Base-by-base conservation (phyloP, 2,888 invertebrate species). In the Pristionchus japonicus region DNA sequence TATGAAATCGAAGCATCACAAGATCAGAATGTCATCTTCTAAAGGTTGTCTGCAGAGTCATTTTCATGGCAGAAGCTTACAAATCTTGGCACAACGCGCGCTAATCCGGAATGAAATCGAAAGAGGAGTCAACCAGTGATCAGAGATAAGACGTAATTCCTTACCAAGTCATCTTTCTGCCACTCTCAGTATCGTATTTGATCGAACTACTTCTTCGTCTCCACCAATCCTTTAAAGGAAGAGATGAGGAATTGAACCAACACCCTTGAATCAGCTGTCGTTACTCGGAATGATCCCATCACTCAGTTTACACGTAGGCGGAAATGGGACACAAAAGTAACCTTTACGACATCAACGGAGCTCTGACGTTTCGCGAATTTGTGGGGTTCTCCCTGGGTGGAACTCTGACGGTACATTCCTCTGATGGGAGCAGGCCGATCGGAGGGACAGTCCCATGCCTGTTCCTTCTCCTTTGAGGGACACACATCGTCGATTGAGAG, bases 381-480 rank as follows among this genome's bases (percentile, higher is more conserved):
- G 11, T n/a, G 74, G 23, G 74, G 74, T 34, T 74, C 74, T 15
- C 17, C 43, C 9, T 74, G 74, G 7, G 37, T 43, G 7, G 74
- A 74, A n/a, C 74, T 74, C 74, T 74, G 74, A 23, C 74, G 37
- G 40, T 74, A 74, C 74, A 74, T 74, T 37, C 74, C 74, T 40
- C 74, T 74, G 40, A 74, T 37, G 20, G 74, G 74, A 11, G 74
- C 74, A 0, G 74, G 74, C 23, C 74, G 74, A 40, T 74, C 74
- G n/a, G 37, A 17, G 1, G 34, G 34, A 17, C 9, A 34, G 0
- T 74, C 43, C 74, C 74, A 74, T 37, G 40, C 23, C 34, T 31
- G 34, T 17, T 67, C 67, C 17, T 34, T 27, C 20, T 74, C 74
- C 20, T 74, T n/a, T 20, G 74, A 37, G 4, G 74, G 74, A 40